phyloP scores from a whole-genome alignment of 2,113 vertebrate species.

The Bubo bubo region DNA sequence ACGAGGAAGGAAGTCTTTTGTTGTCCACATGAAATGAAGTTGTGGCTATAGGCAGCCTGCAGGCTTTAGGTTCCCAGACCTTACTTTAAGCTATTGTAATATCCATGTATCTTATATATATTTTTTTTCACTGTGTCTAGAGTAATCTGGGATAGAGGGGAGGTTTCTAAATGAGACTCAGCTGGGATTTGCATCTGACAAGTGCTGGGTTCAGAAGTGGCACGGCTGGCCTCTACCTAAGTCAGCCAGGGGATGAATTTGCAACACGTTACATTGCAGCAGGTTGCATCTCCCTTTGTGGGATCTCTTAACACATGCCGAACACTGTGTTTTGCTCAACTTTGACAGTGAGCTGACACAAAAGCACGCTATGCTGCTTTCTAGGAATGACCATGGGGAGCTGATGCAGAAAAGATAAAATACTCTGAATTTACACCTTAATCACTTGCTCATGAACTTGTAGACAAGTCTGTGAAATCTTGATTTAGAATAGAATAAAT shows the following conservation, averaged over 20 bases:
- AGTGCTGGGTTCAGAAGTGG: not conserved
- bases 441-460: not conserved
- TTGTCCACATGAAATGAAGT: not conserved
- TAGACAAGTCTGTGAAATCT: not conserved
- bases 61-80: not conserved
- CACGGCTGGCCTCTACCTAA: not conserved
- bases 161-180: not conserved
- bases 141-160: not conserved
- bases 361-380: not conserved
- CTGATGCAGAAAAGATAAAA: not conserved
- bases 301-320: not conserved
- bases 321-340: not conserved
- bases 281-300: not conserved
- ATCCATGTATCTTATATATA: fast-evolving
- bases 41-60: not conserved
- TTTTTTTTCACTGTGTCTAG: not conserved
- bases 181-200: not conserved
- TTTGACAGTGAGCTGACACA: not conserved
- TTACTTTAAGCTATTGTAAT: not conserved
- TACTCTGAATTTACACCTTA: not conserved
- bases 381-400: not conserved
- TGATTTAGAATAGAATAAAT: not conserved
- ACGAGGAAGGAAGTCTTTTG: not conserved
- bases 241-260: not conserved
- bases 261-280: fast-evolving